Evolutionary conservation across 2,888 invertebrate genomes (phyloP).

Genomic region (Hypselothyrea guttata): DNA sequence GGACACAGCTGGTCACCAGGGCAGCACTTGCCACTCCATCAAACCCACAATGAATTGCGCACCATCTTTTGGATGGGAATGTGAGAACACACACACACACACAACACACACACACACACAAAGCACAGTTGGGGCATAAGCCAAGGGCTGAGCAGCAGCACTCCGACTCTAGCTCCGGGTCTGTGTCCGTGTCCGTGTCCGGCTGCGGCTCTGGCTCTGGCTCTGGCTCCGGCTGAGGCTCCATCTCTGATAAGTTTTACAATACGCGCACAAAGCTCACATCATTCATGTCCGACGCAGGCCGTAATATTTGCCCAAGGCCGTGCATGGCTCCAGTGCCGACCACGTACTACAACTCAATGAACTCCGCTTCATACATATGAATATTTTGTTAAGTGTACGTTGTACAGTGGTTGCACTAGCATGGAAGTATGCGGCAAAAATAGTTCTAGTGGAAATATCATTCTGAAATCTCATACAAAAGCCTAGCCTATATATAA

Average conservation of each 20-base stretch:
- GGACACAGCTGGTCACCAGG: constrained; percentile 19
- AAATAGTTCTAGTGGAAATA: no score
- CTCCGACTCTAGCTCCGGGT: constrained; percentile 15
- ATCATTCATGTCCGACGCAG: constrained; percentile 72
- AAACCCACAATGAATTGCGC: constrained; percentile 51
- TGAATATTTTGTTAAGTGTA: constrained; percentile 12
- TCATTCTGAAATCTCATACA: no score
- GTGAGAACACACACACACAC: constrained; percentile 4
- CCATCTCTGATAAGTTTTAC: constrained; percentile 61
- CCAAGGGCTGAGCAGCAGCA: constrained; percentile 7
- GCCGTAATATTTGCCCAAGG: constrained; percentile 69
- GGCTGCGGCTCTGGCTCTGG: constrained; percentile 18
- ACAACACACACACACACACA: background rate
- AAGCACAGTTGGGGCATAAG: background rate
- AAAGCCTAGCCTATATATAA: no score
- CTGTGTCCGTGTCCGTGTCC: constrained; percentile 18
- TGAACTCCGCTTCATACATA: constrained; percentile 14
- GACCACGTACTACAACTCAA: constrained; percentile 35
- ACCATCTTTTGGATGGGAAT: constrained; percentile 50
- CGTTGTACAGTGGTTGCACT: no score
- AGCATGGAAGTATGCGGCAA: no score
- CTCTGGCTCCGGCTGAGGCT: constrained; percentile 24
- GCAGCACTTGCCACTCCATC: constrained; percentile 55
- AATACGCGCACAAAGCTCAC: constrained; percentile 65
- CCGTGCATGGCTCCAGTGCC: constrained; percentile 40